Conservation (phyloP, 2,888 invertebrate species). For the Melangyna quadrimaculata region DNA sequence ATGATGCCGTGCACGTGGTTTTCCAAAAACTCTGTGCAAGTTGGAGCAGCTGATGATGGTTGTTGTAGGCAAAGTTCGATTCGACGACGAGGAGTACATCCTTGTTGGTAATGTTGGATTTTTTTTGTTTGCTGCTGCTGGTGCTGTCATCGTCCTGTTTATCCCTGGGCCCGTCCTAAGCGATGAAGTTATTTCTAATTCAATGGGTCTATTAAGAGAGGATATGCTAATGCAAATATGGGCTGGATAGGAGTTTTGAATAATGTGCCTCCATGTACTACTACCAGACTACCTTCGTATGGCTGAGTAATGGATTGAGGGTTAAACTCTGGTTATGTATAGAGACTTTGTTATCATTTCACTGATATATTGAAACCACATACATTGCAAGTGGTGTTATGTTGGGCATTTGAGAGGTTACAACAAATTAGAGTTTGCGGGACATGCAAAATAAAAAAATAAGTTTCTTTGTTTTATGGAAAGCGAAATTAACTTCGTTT, state of each 20-base stretch:
- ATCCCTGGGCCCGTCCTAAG: conserved; percentile 28
- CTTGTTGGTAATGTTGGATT: conserved; percentile 14
- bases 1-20: conserved; percentile 60
- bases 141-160: conserved; percentile 13
- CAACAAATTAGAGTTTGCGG: background rate
- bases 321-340: background rate
- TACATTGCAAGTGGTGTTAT: conserved; percentile 58
- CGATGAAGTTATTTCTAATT: conserved; percentile 67
- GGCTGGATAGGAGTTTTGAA: conserved; percentile 51
- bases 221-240: conserved; percentile 34
- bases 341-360: conserved; percentile 31
- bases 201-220: conserved; percentile 58
- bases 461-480: too few species aligned
- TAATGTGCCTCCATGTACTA: conserved; percentile 54
- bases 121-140: conserved; percentile 9
- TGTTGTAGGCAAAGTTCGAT: conserved; percentile 42
- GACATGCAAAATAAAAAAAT: too few species aligned
- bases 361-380: conserved; percentile 59
- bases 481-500: too few species aligned
- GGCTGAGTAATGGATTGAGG: conserved; percentile 34
- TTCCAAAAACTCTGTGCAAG: conserved; percentile 15
- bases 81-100: background rate
- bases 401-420: conserved; percentile 17
- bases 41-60: conserved; percentile 68
- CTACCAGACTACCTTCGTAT: background rate